These are phyloP conservation scores for Smittia aterrima DNA, from an alignment of 2,888 invertebrate species.

Conservation along the genomic window DNA sequence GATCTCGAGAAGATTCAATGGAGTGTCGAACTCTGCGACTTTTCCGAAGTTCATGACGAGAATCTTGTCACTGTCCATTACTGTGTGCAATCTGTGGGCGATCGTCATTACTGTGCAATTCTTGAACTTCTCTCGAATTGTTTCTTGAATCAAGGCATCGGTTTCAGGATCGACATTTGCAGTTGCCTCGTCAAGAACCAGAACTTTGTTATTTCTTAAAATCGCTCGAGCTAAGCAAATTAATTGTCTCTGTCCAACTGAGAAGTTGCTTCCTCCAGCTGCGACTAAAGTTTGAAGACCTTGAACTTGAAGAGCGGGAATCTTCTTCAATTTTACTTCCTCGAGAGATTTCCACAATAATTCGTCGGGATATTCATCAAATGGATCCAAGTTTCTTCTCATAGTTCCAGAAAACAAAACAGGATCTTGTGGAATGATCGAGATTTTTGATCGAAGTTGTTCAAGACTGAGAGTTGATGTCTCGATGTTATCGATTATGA, in stretches of 20 bases:
- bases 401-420: slow-evolving; percentile 57
- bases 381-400: slow-evolving; percentile 70
- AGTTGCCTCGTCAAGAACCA: slow-evolving; percentile 69
- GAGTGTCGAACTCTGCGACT: slow-evolving; percentile 66
- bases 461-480: slow-evolving; percentile 60
- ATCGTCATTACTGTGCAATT: slow-evolving; percentile 81
- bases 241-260: slow-evolving; percentile 66
- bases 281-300: slow-evolving; percentile 58
- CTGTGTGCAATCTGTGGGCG: slow-evolving; percentile 83
- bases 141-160: slow-evolving; percentile 74
- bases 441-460: slow-evolving; percentile 60
- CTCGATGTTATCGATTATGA: slow-evolving; percentile 68
- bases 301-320: slow-evolving; percentile 51
- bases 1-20: slow-evolving; percentile 60
- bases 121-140: slow-evolving; percentile 70
- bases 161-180: slow-evolving; percentile 67
- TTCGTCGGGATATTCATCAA: slow-evolving; percentile 66
- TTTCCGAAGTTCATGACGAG: slow-evolving; percentile 76
- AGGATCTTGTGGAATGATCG: slow-evolving; percentile 63
- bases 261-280: slow-evolving; percentile 61
- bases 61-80: slow-evolving; percentile 83
- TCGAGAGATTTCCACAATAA: slow-evolving; percentile 69
- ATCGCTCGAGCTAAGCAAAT: slow-evolving; percentile 82
- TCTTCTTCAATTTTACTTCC: slow-evolving; percentile 65
- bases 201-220: slow-evolving; percentile 70